Conservation (phyloP, 2,888 invertebrate species). For the Xylophagus ater region DNA sequence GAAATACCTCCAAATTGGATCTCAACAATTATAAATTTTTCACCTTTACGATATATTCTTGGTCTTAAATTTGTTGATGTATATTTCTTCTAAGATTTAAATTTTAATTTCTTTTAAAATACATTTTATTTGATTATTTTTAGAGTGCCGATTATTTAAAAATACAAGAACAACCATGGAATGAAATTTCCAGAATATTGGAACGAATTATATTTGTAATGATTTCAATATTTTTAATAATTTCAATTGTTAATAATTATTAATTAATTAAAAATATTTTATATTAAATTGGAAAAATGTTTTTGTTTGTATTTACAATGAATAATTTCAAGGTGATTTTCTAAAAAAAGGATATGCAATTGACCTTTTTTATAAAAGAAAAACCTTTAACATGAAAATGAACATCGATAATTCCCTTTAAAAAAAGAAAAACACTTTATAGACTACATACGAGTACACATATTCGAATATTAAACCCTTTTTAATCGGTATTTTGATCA, state of each 20-base stretch:
- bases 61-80: constrained; percentile 29
- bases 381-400: not conserved
- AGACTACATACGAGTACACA: too few relatives aligned
- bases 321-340: not conserved
- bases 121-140: constrained; percentile 1
- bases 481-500: too few relatives aligned
- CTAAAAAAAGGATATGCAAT: not conserved
- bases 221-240: constrained; percentile 21
- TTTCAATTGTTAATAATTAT: too few relatives aligned
- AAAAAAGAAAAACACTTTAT: not conserved
- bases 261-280: constrained; percentile 18
- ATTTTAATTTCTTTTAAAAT: not conserved
- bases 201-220: constrained; percentile 26
- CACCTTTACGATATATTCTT: constrained; percentile 24
- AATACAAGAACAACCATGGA: constrained; percentile 30
- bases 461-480: too few relatives aligned
- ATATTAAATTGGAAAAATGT: constrained; percentile 11
- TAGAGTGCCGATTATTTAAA: constrained; percentile 27
- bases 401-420: not conserved
- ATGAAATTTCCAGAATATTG: constrained; percentile 27
- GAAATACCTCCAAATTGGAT: constrained; percentile 23
- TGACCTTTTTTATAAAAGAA: not conserved
- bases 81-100: constrained; percentile 19
- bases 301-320: not conserved
- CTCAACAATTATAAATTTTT: constrained; percentile 23